These are phyloP conservation scores for Episyrphus balteatus DNA, from an alignment of 1,140 invertebrate genomes.

Conservation along the genomic window DNA sequence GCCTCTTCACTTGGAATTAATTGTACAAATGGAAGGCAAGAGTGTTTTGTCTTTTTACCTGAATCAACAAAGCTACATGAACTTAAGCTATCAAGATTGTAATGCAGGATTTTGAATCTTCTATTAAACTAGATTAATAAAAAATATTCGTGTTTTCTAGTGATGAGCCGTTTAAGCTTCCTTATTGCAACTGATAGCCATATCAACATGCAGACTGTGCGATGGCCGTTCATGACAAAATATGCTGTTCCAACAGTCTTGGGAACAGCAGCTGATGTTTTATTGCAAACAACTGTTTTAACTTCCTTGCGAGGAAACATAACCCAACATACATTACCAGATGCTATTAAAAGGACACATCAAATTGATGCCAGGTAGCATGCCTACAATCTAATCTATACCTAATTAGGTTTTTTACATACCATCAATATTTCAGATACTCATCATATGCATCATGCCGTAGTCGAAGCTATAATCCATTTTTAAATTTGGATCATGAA, in stretches of 20 bases:
- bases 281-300: constrained; percentile 39
- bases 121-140: neutral
- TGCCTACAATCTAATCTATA: neutral
- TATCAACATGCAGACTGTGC: constrained; percentile 31
- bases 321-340: constrained; percentile 30
- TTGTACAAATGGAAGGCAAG: constrained; percentile 46
- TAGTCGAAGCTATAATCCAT: constrained; percentile 46
- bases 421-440: constrained; percentile 30
- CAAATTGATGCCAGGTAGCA: constrained; percentile 45
- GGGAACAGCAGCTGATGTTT: constrained; percentile 42
- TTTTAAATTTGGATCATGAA: constrained; percentile 45
- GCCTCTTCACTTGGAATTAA: constrained; percentile 45
- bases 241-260: constrained; percentile 42
- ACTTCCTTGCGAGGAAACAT: constrained; percentile 46
- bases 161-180: constrained; percentile 20
- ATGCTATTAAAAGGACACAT: constrained; percentile 39
- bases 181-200: constrained; percentile 28
- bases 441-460: constrained; percentile 45
- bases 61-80: constrained; percentile 43
- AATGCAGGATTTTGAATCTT: constrained; percentile 17
- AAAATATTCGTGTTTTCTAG: constrained; percentile 7
- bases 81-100: constrained; percentile 35
- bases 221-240: constrained; percentile 37
- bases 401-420: neutral
- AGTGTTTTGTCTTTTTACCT: constrained; percentile 46